Evolutionary conservation across 2,888 invertebrate genomes (phyloP), one percentile per base, ranked within the genome.

Genomic region (Drosophila borborema): DNA sequence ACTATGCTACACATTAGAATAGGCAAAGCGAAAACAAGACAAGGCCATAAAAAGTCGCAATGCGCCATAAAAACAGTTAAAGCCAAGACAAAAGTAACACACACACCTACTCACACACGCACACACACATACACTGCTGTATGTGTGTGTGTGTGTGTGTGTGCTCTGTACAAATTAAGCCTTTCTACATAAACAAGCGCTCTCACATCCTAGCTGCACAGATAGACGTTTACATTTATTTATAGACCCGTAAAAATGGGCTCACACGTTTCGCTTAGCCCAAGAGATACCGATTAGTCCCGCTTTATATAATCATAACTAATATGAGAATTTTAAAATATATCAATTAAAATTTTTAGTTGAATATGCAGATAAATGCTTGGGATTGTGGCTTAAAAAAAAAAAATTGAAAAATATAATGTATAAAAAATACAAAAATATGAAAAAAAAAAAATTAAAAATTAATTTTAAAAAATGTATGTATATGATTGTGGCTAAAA

Each of bases 11-110:
- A 90, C 88, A 85, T 85, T 90, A 88, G 88, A 85, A 85, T 85
- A 85, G 90, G 90, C 90, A 79, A 66, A 87, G 72, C 74, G 72
- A 64, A 77, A 73, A 69, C 70, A 85, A 85, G 85, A 90, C 90
- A 86, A 83, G 90, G 87, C 90, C 89, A 89, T 86, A 86, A 86
- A 86, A 86, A 86, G 89, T 81, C 90, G 86, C 86, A 86, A 79
- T 86, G 86, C 86, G 90, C 86, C 90, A 86, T 86, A 86, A 86
- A 86, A 86, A 86, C 85, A 90, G 89, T 90, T 90, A 90, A 90
- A 86, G 80, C 62, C 87, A 90, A 86, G 86, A 86, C 86, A 86
- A 86, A 86, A 86, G 90, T 86, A 70, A 72, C 63, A 71, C 72
- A 56, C 74, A 72, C 45, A 70, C 54, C 41, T 40, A 65, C 36